These are phyloP conservation scores for Zaprionus kolodkinae DNA, from an alignment of 1,140 invertebrate genomes.

Conservation along the genomic window DNA sequence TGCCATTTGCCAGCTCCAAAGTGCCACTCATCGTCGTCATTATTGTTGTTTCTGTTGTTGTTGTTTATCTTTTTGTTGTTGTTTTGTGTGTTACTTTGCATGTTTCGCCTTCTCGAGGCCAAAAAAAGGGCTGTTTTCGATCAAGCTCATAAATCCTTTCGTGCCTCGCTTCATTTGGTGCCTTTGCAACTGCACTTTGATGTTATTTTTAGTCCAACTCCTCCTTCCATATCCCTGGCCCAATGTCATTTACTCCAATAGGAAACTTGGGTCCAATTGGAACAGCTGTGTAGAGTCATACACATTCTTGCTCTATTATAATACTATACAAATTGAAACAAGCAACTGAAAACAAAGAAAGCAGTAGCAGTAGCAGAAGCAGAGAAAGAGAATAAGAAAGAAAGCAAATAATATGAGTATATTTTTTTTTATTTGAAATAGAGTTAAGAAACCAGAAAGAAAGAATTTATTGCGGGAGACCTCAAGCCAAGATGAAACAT, in stretches of 20 bases:
- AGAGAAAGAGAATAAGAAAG: too few relatives aligned
- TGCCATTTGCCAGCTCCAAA: constrained; percentile 44
- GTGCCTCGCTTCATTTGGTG: constrained; percentile 44
- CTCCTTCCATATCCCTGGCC: not conserved
- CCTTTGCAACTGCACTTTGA: constrained; percentile 59
- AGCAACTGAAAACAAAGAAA: constrained; percentile 4
- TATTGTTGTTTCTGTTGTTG: constrained; percentile 44
- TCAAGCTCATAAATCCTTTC: constrained; percentile 81
- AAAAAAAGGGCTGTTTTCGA: constrained; percentile 67
- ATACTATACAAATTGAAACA: constrained; percentile 21
- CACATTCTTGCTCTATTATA: constrained; percentile 5
- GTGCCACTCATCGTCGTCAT: constrained; percentile 53
- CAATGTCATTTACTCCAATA: constrained; percentile 2
- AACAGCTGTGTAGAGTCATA: constrained; percentile 39
- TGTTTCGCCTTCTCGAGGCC: constrained; percentile 53
- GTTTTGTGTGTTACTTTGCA: constrained; percentile 37
- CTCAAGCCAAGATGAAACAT: constrained; percentile 11
- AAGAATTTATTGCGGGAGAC: not conserved
- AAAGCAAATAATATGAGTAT: not conserved
- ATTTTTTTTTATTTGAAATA: not conserved
- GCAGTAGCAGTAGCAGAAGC: not conserved
- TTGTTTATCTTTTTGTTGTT: constrained; percentile 25
- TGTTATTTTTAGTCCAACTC: constrained; percentile 66
- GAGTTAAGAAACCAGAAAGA: not conserved
- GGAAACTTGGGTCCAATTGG: not conserved